Base-by-base conservation (phyloP, 37 sponge, comb jelly and placozoan genomes). In the Hexactinellida sp. region DNA sequence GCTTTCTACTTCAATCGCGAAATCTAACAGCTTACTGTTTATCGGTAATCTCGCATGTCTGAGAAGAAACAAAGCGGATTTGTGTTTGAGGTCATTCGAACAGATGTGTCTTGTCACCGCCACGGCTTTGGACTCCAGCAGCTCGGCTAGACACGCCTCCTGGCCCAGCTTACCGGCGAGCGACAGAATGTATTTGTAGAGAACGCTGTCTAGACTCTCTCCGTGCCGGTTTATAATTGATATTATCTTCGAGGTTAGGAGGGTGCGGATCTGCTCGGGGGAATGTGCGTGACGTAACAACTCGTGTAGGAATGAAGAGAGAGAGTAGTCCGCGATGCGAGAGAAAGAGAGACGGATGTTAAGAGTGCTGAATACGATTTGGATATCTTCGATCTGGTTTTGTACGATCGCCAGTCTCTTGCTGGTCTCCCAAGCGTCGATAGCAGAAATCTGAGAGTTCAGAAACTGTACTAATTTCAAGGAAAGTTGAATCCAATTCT, bases 221-320 rank as follows among this genome's bases (percentile, higher is more conserved):
- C 76, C 76, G 30, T 63, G 76, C 5, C 76, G 76, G 34, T 63
- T 63, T 63, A 63, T 28, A 63, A 63, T 63, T 3, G 76, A 63
- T 7, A 63, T 63, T 63, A 63, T 63, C 76, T 63, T 63, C 25
- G 76, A 63, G 34, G 76, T 63, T 63, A 63, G 34, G 76, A 63
- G 76, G 5, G 76, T 21, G 34, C 76, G 76, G 3, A 63, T 63
- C 13, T 63, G 76, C 5, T 63, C 76, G 3, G 76, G 34, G 30
- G 76, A 63, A n/a, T 63, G 76, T 63, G 76, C 76, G 76, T 63
- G 76, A n/a, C 76, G 76, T 63, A 63, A n/a, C 34, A 63, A n/a
- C 34, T 63, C 28, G 34, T 63, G 76, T 28, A 63, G 13, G 34
- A 63, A 63, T 23, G 76, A 63, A 63, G 76, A 63, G 13, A 63